Percentiles rank a stretch among this genome's conserved stretches.
Evolutionary conservation across 2,113 vertebrate species (phyloP).

Genomic region (Cephalopholis sonnerati): DNA sequence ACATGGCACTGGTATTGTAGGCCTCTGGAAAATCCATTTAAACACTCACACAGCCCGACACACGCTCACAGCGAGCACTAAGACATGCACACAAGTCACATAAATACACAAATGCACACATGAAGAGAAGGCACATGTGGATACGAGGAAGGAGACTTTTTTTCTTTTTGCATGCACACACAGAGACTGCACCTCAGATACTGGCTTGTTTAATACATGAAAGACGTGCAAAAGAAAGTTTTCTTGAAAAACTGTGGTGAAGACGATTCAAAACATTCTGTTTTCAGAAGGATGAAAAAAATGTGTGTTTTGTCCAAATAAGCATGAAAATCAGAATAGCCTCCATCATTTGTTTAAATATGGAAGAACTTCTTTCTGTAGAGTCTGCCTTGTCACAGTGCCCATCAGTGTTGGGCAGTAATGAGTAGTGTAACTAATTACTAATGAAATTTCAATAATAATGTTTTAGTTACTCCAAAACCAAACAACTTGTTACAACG

Average conservation of each 20-base stretch:
- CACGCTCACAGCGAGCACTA: constrained; percentile 47
- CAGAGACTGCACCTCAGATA: constrained; percentile 3
- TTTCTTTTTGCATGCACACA: not conserved
- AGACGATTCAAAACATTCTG: not conserved
- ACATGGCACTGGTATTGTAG: constrained; percentile 64
- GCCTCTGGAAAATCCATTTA: constrained; percentile 79
- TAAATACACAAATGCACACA: constrained; percentile 53
- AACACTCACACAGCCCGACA: constrained; percentile 46
- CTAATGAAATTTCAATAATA: no score
- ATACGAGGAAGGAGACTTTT: not conserved
- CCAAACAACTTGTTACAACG: no score
- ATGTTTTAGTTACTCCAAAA: no score
- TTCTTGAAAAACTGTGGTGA: not conserved
- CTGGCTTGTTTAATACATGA: not conserved
- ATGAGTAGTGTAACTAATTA: no score
- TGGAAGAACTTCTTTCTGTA: not conserved
- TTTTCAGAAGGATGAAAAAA: not conserved
- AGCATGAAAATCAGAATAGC: not conserved
- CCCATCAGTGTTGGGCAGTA: no score
- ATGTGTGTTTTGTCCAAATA: not conserved
- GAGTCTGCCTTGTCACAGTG: not conserved
- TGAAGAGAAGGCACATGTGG: constrained; percentile 40
- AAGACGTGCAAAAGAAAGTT: not conserved
- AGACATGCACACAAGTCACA: constrained; percentile 53
- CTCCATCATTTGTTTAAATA: not conserved